phyloP scores from a whole-genome alignment of 2,888 invertebrate genomes.

The Seira sanloemensis region DNA sequence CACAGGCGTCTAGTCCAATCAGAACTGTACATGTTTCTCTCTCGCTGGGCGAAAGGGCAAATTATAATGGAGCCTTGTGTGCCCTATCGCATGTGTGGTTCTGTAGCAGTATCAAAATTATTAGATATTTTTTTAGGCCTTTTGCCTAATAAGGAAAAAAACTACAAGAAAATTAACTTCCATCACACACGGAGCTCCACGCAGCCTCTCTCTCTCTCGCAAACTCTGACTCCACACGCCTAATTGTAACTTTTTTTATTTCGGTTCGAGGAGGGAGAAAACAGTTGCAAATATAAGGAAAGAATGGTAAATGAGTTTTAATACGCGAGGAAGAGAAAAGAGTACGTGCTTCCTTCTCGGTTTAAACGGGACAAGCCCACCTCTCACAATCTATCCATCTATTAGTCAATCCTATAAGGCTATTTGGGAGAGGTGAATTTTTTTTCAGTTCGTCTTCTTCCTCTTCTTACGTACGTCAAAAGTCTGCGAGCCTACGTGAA shows the following conservation, averaged over 20 bases:
- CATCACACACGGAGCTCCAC: slow-evolving; percentile 7
- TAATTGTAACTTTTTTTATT: slow-evolving; percentile 9
- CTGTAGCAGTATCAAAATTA: slow-evolving; percentile 11
- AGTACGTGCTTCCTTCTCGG: slow-evolving; percentile 1
- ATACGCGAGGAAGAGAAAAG: slow-evolving; percentile 11
- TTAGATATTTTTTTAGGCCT: neutral
- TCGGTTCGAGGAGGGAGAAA: neutral
- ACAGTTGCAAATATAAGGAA: slow-evolving; percentile 9
- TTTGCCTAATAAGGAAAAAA: neutral
- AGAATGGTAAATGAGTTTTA: slow-evolving; percentile 53
- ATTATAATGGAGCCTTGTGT: too few relatives aligned
- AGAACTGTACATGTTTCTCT: slow-evolving; percentile 17
- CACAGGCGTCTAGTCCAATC: slow-evolving; percentile 38
- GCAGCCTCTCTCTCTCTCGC: slow-evolving; percentile 12
- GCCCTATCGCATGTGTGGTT: neutral
- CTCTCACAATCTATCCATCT: slow-evolving; percentile 40
- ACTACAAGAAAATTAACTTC: slow-evolving; percentile 37
- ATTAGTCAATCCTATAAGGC: slow-evolving; percentile 51
- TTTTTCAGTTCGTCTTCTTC: neutral
- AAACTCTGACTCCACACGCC: too few relatives aligned
- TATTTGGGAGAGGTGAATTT: neutral
- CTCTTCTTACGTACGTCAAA: neutral
- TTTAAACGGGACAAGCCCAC: slow-evolving; percentile 54
- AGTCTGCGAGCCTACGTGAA: slow-evolving; percentile 30
- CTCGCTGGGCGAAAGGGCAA: neutral